These are phyloP conservation scores for Melanotaenia parkinsoni DNA, from an alignment of 2,797 vertebrate genomes.

Conservation along the genomic window DNA sequence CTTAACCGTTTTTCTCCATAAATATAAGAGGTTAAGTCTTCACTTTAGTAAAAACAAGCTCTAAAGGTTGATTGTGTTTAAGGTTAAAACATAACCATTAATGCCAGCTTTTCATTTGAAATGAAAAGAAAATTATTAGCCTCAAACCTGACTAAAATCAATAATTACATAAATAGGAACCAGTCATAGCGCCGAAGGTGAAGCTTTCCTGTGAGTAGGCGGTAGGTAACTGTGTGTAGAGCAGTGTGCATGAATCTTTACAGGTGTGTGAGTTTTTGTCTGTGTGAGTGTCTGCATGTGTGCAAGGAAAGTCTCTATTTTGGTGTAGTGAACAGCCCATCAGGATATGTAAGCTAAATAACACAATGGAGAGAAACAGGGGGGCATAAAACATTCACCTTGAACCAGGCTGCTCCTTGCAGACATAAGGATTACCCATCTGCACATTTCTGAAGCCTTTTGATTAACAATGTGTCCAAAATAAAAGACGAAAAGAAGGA, in stretches of 20 bases:
- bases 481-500: constrained; percentile 84
- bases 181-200: constrained; percentile 32
- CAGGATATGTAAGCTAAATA: constrained; percentile 79
- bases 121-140: neutral
- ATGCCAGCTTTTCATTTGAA: neutral
- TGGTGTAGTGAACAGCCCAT: constrained; percentile 68
- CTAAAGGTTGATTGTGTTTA: constrained; percentile 16
- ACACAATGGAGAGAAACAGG: constrained; percentile 80
- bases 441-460: constrained; percentile 89
- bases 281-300: constrained; percentile 30
- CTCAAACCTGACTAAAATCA: constrained; percentile 28
- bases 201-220: constrained; percentile 32
- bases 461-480: constrained; percentile 86
- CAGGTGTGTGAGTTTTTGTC: constrained; percentile 20
- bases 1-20: neutral
- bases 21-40: constrained; percentile 18
- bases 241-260: constrained; percentile 27
- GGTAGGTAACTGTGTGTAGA: constrained; percentile 1
- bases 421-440: constrained; percentile 87
- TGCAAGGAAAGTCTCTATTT: constrained; percentile 67
- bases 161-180: constrained; percentile 30
- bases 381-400: constrained; percentile 85
- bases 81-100: constrained; percentile 8
- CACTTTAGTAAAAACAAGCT: neutral
- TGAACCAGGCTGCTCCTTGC: constrained; percentile 85